A percentile compares a stretch with the other conserved stretches of the same genome.
phyloP scores from a whole-genome alignment of 1,140 invertebrate genomes.

The Ceratitis capitata region DNA sequence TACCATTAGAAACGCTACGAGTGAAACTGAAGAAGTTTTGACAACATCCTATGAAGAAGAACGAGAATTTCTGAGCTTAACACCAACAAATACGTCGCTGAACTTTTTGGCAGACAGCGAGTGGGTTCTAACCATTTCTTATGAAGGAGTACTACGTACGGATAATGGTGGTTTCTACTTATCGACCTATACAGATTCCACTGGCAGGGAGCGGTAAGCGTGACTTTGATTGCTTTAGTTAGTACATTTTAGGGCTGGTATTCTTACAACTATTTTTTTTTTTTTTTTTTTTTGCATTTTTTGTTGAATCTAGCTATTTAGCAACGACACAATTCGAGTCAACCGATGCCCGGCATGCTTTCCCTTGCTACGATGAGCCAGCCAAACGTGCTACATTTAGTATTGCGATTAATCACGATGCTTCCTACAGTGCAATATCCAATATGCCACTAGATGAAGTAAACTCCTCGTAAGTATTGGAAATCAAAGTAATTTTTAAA shows the following conservation, averaged over 20 bases:
- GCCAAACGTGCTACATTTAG: conserved; percentile 80
- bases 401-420: conserved; percentile 72
- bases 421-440: conserved; percentile 73
- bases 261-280: no score
- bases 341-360: conserved; percentile 81
- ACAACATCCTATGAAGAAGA: conserved; percentile 40
- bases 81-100: conserved; percentile 45
- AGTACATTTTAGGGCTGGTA: no score
- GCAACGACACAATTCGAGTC: conserved; percentile 84
- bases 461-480: conserved; percentile 46
- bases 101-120: conserved; percentile 48
- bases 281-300: background rate
- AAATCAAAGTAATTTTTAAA: background rate
- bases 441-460: conserved; percentile 75
- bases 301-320: conserved; percentile 69
- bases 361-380: conserved; percentile 93
- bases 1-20: conserved; percentile 43
- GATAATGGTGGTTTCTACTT: conserved; percentile 82
- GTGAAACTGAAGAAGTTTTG: conserved; percentile 22
- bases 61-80: conserved; percentile 58
- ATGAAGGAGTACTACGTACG: conserved; percentile 68
- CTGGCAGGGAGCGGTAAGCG: conserved; percentile 58
- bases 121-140: conserved; percentile 67
- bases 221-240: background rate
- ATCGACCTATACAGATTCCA: conserved; percentile 74